A percentile compares a stretch with the other conserved stretches of the same genome.
phyloP scores from a whole-genome alignment of 2,113 vertebrate species.

The Fregata magnificens region DNA sequence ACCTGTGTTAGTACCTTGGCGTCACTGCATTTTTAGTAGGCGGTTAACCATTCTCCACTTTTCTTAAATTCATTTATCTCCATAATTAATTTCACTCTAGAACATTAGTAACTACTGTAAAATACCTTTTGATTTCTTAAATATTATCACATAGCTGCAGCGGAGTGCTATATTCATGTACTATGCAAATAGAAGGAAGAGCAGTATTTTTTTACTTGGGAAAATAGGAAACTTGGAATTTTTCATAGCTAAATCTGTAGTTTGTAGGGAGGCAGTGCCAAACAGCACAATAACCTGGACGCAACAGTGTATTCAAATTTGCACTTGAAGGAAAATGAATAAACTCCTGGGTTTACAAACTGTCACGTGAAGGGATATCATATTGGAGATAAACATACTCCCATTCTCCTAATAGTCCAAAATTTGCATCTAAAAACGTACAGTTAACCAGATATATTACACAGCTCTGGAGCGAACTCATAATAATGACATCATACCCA shows the following conservation, averaged over 20 bases:
- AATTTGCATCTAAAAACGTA: neutral
- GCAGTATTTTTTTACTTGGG: neutral
- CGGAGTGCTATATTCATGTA: neutral
- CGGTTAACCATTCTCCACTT: neutral
- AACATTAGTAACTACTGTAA: neutral
- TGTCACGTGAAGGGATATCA: neutral
- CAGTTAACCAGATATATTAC: neutral
- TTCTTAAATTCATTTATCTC: neutral
- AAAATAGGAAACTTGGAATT: neutral
- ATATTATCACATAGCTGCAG: neutral
- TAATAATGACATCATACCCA: neutral
- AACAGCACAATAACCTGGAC: neutral
- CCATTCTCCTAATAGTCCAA: neutral
- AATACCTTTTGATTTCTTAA: neutral
- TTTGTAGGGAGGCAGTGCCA: neutral
- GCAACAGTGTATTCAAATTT: neutral
- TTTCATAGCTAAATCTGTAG: neutral
- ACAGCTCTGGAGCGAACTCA: neutral
- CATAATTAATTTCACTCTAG: neutral
- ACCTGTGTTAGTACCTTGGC: fast-evolving
- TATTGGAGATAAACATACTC: neutral
- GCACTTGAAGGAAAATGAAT: neutral
- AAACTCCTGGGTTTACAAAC: neutral
- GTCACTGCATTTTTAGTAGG: neutral
- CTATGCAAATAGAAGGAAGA: neutral